A percentile compares a stretch with the other conserved stretches of the same genome.
Evolutionary conservation across 1,140 invertebrate species (phyloP).

Genomic region (Leptopilina clavipes): DNA sequence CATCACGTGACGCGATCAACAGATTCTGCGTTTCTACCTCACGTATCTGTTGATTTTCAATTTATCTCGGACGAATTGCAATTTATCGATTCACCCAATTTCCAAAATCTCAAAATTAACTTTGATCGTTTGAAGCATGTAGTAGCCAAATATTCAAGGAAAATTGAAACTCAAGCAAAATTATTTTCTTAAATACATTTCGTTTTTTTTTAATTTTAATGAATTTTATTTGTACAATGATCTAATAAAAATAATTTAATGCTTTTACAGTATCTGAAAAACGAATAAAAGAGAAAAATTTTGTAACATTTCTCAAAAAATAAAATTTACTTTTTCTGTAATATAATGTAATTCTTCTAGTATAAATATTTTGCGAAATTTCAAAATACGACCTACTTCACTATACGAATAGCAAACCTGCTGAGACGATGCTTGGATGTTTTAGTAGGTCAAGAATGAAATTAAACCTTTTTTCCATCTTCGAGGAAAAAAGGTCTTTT

Average conservation of each 20-base stretch:
- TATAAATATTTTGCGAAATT: background rate
- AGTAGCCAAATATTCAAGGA: background rate
- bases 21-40: conserved; percentile 10
- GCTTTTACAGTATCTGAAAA: too few species aligned
- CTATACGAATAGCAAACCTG: too few species aligned
- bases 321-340: too few species aligned
- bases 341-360: background rate
- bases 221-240: too few species aligned
- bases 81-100: background rate
- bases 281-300: too few species aligned
- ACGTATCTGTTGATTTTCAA: background rate
- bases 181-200: too few species aligned
- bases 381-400: background rate
- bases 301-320: too few species aligned
- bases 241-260: too few species aligned
- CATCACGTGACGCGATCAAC: conserved; percentile 19
- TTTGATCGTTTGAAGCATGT: background rate
- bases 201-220: too few species aligned
- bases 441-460: background rate
- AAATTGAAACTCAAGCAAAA: too few species aligned
- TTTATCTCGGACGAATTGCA: background rate
- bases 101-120: background rate
- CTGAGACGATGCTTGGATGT: background rate
- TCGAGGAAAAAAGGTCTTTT: background rate
- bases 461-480: background rate